Base-by-base conservation (phyloP, 2,797 vertebrate genomes). In the Benthosema pterotum region DNA sequence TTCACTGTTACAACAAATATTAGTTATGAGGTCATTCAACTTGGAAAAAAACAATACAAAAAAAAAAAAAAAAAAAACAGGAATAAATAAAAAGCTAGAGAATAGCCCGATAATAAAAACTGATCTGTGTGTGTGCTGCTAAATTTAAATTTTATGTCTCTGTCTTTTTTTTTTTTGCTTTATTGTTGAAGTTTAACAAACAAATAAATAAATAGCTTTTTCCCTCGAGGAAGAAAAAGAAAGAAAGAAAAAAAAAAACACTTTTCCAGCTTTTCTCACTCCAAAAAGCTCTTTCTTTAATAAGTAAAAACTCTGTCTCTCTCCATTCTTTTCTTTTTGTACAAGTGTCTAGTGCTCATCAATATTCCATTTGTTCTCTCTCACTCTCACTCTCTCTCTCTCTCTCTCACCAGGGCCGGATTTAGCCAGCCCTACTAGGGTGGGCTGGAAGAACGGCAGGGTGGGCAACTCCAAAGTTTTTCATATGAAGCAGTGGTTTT, bases 1-100 rank as follows among this genome's bases (percentile, higher is more conserved):
- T 95, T 94, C 94, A 97, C 95, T 94, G 94, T 95, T 95, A 97
- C 95, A 98, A 96, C 95, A 96, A 94, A 95, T 95, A 96, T 96
- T 95, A 95, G 93, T 95, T 93, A 95, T 94, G 94, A 94, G 93
- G 93, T 94, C 94, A 94, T 94, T 94, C 89, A 93, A 90, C 92
- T 94, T 82, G 91, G 88, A 92, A 93, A 94, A 92, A 93, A 94
- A 90, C 90, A 42, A 71, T 95, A 96, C 91, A 96, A 95, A 95
- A 94, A 94, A 87, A 90, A 94, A 97, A 93, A 94, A 95, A 95
- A 95, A 95, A 94, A 92, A 83, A 89, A 69, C 52, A n/a, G 87
- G 90, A 94, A 97, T 93, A 94, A 95, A 95, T 95, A 95, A 94
- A 92, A 83, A 89, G 70, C 52, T 71, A 83, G 78, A 70, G 78